Evolutionary conservation across 2,888 invertebrate species (phyloP), one percentile per base, ranked within the genome.

Genomic region (Himalopsyche tibetana): DNA sequence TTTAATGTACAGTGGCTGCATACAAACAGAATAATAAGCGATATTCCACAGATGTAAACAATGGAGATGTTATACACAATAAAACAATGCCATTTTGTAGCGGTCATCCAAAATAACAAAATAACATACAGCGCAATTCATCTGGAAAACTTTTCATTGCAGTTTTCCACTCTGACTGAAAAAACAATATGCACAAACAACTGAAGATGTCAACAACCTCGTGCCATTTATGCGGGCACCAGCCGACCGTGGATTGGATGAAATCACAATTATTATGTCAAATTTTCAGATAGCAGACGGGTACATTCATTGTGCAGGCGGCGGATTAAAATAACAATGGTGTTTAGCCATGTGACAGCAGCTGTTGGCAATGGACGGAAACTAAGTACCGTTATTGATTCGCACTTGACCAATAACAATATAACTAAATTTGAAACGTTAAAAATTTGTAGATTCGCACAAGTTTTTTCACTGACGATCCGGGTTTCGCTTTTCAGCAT

Each of bases 261-360:
- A 74, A 38, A 74, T 74, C 36, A 36, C 74, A 74, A 74, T 74
- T 74, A 74, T 38, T 36, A 74, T 74, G 74, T 74, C 38, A 74
- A 74, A 74, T 36, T 74, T 5, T 38, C 36, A 12, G 51, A 51
- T 51, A 51, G 51, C 51, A 51, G 51, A 4, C 9, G 45, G 45
- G 69, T 12, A 69, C 36, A 38, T 74, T 74, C 28, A 63, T 28
- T 36, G 74, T 74, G 74, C 38, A 12, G 5, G 74, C 74, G 5
- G 15, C 74, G 36, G 74, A 74, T 74, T 36, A 74, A 28, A 74
- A 15, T 5, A 38, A 74, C 74, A 74, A 74, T 74, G 74, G 38
- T 74, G 74, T 38, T 74, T 38, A 74, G 74, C 74, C 36, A 69
- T 69, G n/a, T 69, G 69, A 69, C 69, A 69, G 28, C 69, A 12